Evolutionary conservation across 2,797 vertebrate genomes (phyloP).

Genomic region (Sebastolobus alascanus): DNA sequence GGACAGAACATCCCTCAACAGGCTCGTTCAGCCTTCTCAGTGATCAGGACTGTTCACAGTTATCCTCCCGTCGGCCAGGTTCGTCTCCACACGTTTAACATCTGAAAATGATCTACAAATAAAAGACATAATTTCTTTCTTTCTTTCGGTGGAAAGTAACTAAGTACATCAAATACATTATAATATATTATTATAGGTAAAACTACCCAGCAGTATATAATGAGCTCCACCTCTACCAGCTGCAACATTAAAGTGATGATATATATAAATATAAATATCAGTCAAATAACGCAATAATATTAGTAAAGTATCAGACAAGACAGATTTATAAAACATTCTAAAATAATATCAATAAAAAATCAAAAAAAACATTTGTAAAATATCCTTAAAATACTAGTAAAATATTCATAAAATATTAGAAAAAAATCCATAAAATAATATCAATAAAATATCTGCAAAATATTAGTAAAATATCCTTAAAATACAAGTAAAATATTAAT

Average conservation of each 20-base stretch:
- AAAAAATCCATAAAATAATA: too few species aligned
- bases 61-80: slow-evolving; percentile 46
- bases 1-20: not conserved
- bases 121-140: not conserved
- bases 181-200: not conserved
- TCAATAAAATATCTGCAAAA: too few species aligned
- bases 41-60: not conserved
- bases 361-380: too few species aligned
- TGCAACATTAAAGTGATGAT: not conserved
- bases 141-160: not conserved
- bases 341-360: too few species aligned
- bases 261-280: too few species aligned
- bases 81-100: not conserved
- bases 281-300: too few species aligned
- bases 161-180: not conserved
- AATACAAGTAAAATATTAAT: too few species aligned
- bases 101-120: not conserved
- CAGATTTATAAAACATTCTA: too few species aligned
- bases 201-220: not conserved
- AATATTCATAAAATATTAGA: too few species aligned
- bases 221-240: not conserved
- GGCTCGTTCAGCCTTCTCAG: slow-evolving; percentile 61
- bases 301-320: too few species aligned
- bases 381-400: too few species aligned
- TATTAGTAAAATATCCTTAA: too few species aligned